Conservation (phyloP, 2,888 invertebrate species). For the Apodemia mormo region DNA sequence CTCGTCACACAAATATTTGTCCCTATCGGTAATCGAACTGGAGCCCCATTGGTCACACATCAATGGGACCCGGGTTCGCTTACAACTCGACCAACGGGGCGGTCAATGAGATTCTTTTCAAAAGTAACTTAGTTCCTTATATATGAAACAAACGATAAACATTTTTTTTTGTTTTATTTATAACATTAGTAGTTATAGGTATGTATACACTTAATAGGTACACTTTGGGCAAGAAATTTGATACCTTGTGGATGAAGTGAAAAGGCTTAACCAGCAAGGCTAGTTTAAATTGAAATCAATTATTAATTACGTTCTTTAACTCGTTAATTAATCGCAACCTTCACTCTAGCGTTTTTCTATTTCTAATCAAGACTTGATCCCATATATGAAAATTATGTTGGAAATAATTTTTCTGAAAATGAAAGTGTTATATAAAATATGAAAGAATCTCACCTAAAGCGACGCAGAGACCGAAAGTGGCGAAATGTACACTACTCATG, state of each 20-base stretch:
- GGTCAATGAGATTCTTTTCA: too few species aligned
- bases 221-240: not conserved
- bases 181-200: too few species aligned
- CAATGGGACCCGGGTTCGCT: too few species aligned
- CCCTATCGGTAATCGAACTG: too few species aligned
- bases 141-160: too few species aligned
- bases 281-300: conserved; percentile 6
- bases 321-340: not conserved
- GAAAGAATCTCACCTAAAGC: conserved; percentile 62
- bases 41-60: too few species aligned
- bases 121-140: too few species aligned
- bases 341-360: not conserved
- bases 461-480: conserved; percentile 59
- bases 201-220: too few species aligned
- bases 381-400: not conserved
- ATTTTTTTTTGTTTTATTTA: too few species aligned
- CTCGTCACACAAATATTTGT: too few species aligned
- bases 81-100: too few species aligned
- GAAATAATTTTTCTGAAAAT: not conserved
- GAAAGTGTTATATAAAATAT: conserved; percentile 18
- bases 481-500: conserved; percentile 66
- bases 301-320: not conserved
- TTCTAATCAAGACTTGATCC: not conserved
- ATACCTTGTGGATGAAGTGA: not conserved
- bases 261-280: not conserved